Evolutionary conservation across 2,113 vertebrate species (phyloP).

Genomic region (Passerina amoena): DNA sequence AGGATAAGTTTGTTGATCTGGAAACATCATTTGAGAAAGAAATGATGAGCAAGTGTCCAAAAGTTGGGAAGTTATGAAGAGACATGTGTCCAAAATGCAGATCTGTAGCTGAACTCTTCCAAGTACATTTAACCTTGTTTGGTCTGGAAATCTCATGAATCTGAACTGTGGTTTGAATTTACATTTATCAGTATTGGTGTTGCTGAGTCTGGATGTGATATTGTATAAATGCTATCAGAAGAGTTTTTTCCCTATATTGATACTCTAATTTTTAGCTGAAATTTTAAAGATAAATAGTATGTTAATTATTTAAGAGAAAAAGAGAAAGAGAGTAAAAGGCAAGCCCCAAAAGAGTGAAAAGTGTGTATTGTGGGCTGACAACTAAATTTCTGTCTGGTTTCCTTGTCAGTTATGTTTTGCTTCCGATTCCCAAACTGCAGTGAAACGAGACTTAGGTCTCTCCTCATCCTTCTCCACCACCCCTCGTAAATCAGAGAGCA

Average conservation of each 20-base stretch:
- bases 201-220: background rate
- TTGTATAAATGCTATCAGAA: background rate
- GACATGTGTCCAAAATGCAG: background rate
- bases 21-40: constrained; percentile 47
- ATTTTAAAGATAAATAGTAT: background rate
- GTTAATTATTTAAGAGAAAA: background rate
- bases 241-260: background rate
- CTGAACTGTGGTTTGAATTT: background rate
- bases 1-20: constrained; percentile 34
- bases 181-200: background rate
- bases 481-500: background rate
- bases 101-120: background rate
- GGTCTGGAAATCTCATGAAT: constrained; percentile 5
- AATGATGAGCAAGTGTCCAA: constrained; percentile 14
- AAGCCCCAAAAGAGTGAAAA: background rate
- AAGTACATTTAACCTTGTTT: constrained; percentile 13
- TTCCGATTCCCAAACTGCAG: constrained; percentile 5
- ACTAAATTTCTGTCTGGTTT: background rate
- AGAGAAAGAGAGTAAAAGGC: background rate
- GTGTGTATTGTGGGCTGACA: background rate
- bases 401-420: background rate
- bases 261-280: background rate
- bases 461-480: background rate
- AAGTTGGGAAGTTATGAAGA: constrained; percentile 3
- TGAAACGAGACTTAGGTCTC: background rate